Evolutionary conservation across 2,113 vertebrate species (phyloP).

Genomic region (Zosterops borbonicus): DNA sequence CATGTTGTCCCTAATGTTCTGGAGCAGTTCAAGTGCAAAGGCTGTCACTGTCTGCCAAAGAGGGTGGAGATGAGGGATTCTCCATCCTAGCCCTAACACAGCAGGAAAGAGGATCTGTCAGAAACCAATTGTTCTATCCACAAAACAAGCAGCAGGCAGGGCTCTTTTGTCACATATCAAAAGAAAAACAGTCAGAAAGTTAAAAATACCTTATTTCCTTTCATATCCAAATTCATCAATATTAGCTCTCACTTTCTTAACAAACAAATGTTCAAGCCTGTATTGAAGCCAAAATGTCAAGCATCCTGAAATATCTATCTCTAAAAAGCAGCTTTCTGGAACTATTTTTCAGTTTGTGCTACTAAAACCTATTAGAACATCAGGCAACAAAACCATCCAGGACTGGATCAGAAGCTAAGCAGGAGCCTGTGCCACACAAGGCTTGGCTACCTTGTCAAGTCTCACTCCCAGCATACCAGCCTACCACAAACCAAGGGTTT

Average conservation of each 20-base stretch:
- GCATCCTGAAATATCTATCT: not conserved
- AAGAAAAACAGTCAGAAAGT: not conserved
- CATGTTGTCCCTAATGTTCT: not conserved
- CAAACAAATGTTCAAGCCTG: not conserved
- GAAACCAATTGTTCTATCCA: not conserved
- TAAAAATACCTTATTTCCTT: not conserved
- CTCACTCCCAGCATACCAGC: not conserved
- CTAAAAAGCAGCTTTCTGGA: not conserved
- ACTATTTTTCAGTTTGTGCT: not conserved
- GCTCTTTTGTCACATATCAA: not conserved
- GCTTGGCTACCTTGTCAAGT: not conserved
- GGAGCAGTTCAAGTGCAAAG: not conserved
- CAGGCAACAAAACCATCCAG: not conserved
- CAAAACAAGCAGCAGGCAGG: not conserved
- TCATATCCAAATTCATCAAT: not conserved
- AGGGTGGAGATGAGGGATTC: not conserved
- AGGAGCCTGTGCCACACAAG: not conserved
- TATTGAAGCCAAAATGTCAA: not conserved
- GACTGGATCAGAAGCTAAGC: not conserved
- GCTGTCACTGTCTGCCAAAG: not conserved
- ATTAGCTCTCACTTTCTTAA: not conserved
- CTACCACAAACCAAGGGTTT: not conserved
- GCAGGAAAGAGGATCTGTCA: not conserved
- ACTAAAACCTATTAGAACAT: not conserved
- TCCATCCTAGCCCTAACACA: not conserved